Evolutionary conservation across 2,888 invertebrate species (phyloP).

Genomic region (Troides oblongomaculatus): DNA sequence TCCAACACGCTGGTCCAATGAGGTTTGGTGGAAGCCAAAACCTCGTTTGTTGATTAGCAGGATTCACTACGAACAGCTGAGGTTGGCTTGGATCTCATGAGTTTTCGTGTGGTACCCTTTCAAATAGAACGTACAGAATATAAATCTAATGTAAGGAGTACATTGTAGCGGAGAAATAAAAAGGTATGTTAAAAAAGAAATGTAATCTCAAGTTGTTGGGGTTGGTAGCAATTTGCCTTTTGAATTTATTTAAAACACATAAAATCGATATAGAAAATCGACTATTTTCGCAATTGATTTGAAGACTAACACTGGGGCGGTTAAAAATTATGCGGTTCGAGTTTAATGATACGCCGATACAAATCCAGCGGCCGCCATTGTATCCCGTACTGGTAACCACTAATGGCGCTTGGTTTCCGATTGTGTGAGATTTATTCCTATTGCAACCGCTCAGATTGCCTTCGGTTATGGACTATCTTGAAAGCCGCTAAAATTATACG

Average conservation of each 20-base stretch:
- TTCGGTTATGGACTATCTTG: constrained; percentile 42
- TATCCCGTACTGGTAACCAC: constrained; percentile 44
- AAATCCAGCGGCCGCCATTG: constrained; percentile 45
- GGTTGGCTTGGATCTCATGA: no score
- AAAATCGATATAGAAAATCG: neutral
- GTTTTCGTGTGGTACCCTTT: no score
- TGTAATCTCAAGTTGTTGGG: neutral
- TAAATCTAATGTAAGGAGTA: neutral
- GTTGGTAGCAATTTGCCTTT: neutral
- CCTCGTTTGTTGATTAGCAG: no score
- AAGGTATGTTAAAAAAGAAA: neutral
- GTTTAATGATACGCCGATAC: constrained; percentile 36
- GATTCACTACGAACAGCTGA: no score
- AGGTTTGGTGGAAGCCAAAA: no score
- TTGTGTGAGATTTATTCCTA: constrained; percentile 53
- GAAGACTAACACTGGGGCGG: constrained; percentile 2
- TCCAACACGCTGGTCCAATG: no score
- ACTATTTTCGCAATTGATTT: constrained; percentile 23
- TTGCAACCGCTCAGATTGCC: constrained; percentile 61
- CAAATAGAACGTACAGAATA: no score
- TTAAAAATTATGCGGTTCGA: constrained; percentile 27
- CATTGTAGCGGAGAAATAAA: neutral
- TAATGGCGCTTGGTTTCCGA: constrained; percentile 45
- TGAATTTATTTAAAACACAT: constrained; percentile 1
- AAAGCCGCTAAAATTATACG: constrained; percentile 12